A percentile compares a stretch with the other conserved stretches of the same genome.
Conservation (phyloP, 1,140 invertebrate species). For the Hyles euphorbiae region DNA sequence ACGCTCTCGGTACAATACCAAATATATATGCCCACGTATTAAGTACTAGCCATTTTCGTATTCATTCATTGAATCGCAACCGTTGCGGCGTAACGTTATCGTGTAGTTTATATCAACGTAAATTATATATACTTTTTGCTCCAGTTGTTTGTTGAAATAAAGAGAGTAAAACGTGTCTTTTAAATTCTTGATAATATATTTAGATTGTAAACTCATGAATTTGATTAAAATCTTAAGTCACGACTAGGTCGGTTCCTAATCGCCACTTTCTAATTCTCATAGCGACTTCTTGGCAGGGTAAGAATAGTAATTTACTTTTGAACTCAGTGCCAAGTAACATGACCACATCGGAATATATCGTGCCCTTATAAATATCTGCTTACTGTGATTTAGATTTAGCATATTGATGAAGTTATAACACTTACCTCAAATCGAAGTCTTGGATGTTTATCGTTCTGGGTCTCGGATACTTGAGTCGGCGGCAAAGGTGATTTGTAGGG, state of each 20-base stretch:
- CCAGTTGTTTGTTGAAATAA: neutral
- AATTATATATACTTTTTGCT: too few species aligned
- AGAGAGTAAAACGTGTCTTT: neutral
- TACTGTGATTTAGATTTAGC: neutral
- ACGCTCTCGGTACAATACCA: neutral
- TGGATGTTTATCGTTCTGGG: constrained; percentile 48
- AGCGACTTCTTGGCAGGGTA: constrained; percentile 11
- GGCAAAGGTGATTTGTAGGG: constrained; percentile 35
- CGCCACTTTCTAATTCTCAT: constrained; percentile 28
- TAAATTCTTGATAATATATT: constrained; percentile 12
- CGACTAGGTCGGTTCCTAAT: constrained; percentile 23
- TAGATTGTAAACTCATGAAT: constrained; percentile 22
- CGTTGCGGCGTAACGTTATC: neutral
- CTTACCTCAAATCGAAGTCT: constrained; percentile 62
- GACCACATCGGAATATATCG: neutral
- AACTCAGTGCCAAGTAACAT: constrained; percentile 1
- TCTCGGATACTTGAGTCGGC: constrained; percentile 26
- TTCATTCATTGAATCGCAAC: constrained; percentile 1
- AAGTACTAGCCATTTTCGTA: neutral
- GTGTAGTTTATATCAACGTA: too few species aligned
- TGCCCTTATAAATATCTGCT: neutral
- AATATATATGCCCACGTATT: too few species aligned
- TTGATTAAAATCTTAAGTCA: constrained; percentile 29
- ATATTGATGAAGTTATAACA: neutral
- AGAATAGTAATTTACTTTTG: constrained; percentile 11